Base-by-base conservation (phyloP, 2,113 vertebrate genomes). In the Tonatia bakeri region DNA sequence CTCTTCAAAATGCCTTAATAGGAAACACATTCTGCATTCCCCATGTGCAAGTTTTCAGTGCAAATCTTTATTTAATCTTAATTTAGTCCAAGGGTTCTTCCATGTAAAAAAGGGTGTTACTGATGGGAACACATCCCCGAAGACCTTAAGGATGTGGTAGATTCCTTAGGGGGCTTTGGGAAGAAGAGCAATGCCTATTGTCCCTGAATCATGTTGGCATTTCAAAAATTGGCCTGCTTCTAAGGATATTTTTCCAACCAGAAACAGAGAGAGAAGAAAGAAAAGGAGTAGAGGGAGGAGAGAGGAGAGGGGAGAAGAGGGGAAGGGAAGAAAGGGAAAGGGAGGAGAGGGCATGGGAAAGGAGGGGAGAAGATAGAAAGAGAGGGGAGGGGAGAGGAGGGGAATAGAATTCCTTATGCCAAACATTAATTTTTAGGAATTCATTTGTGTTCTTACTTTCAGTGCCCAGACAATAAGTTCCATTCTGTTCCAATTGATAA, bases 401-500 rank as follows among this genome's bases (percentile, higher is more conserved):
- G 16, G 17, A 40, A 77, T 64, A 72, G 14, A 91, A 91, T 67
- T 94, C 16, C 59, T 90, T 70, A 82, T 95, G 52, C 9, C 38
- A 75, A 33, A 72, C 33, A 89, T 97, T 97, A 95, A 1, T 94
- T 50, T 94, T 95, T 36, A 94, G 67, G 26, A 91, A 96, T 54
- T 97, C 67, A 91, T 75, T 73, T 97, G 76, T 97, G 85, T 87
- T 95, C 97, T 97, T 82, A 73, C 73, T 40, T 81, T 96, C 73
- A 69, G 61, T 97, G 95, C 50, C 94, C 56, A 94, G 84, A 91
- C 36, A 97, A 91, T 89, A 95, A 36, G 17, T 84, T 86, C 38
- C 80, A n/a, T 95, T 97, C 92, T 95, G 92, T 84, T 72, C 82
- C 59, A 84, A 59, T 2, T 73, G 91, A 64, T 94, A 94, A 92